phyloP scores from a whole-genome alignment of 1,140 invertebrate species.

The Zaprionus ghesquierei region DNA sequence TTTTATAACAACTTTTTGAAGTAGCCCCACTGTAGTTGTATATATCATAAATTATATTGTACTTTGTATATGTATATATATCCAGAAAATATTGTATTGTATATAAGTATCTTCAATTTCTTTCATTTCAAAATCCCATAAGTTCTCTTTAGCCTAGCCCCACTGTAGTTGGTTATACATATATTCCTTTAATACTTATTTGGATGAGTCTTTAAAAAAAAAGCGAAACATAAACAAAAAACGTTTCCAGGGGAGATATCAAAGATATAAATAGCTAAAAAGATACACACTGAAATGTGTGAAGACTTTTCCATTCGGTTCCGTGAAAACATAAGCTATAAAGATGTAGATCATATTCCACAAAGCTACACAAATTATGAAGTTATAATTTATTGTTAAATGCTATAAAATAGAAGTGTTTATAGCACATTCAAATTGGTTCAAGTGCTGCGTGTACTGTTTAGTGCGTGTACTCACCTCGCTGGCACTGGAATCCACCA shows the following conservation, averaged over 20 bases:
- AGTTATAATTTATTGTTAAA: neutral
- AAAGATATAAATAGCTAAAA: neutral
- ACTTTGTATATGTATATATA: too few species aligned
- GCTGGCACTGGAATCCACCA: conserved; percentile 20
- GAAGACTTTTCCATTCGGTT: neutral
- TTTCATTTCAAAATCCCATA: too few species aligned
- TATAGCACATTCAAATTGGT: neutral
- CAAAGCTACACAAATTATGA: neutral
- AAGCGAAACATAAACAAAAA: neutral
- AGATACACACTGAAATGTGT: neutral
- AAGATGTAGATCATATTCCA: neutral
- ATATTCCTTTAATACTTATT: neutral
- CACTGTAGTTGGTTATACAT: neutral
- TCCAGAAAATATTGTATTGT: too few species aligned
- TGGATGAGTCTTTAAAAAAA: neutral
- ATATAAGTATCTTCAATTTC: too few species aligned
- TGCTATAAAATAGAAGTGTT: neutral
- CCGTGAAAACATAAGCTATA: neutral
- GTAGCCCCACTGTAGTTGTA: neutral
- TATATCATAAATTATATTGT: neutral
- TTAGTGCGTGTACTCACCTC: conserved; percentile 1
- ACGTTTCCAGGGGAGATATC: neutral
- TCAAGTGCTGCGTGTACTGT: neutral
- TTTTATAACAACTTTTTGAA: neutral
- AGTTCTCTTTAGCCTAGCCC: neutral